Base-by-base conservation (phyloP, 2,113 vertebrate species). In the Ailuropoda melanoleuca region DNA sequence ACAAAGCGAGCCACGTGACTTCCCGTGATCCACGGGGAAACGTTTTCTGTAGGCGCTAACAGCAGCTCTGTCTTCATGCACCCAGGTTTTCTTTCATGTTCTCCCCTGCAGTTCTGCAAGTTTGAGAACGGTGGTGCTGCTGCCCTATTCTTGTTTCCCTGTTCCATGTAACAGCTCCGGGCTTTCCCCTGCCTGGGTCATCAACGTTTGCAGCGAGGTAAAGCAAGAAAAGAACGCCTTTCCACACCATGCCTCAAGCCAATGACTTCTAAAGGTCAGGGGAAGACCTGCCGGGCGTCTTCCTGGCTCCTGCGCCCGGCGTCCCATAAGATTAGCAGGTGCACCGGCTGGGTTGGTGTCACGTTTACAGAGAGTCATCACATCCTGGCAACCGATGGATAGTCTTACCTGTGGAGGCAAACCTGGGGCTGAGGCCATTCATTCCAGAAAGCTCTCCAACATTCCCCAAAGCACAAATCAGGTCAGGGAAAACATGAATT, bases 91-190 rank as follows among this genome's bases (percentile, higher is more conserved):
- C 24, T 21, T 81, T 64, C 8, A 0, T 19, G 43, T n/a, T 92
- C 90, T 84, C 29, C 39, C 83, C 83, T 92, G 97, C 94, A 97
- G 87, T 97, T 96, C 93, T 80, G 48, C 74, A 56, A 55, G 7
- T 4, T 39, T 74, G 56, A 53, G 88, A 78, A 85, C 14, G 93
- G 96, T 94, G 97, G 97, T 31, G 95, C 97, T 97, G 64, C 80
- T 85, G 68, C 50, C 55, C 90, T 18, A 31, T 81, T 72, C 56
- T 93, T 91, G 10, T 12, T 84, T 75, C 9, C 15, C 15, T 34
- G 10, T 12, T 94, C 56, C 53, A 48, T 74, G 37, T 18, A 46
- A 3, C 15, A 5, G 12, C 46, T 64, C 64, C 21, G 55, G 21
- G 58, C 46, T 88, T 37, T 90, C 70, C 19, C 43, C 31, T 92